phyloP scores from a whole-genome alignment of 2,113 vertebrate species.

The Sinocyclocheilus anshuiensis region DNA sequence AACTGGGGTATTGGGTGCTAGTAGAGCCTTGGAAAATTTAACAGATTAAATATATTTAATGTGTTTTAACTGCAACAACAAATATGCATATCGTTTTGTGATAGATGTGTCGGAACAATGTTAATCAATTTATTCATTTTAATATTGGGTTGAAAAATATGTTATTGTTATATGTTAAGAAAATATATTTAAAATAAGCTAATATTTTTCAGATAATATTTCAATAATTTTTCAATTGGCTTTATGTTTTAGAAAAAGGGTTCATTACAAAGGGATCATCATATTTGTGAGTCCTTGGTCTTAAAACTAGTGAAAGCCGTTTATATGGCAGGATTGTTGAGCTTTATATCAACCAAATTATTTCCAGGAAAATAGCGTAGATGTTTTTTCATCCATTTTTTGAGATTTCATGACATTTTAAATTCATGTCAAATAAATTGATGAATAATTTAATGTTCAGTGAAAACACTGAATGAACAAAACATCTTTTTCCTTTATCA shows the following conservation, averaged over 20 bases:
- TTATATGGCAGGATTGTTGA: not conserved
- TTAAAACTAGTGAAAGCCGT: not conserved
- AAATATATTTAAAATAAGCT: not conserved
- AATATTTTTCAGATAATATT: not conserved
- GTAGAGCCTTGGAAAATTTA: not conserved
- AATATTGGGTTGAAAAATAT: not conserved
- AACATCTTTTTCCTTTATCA: not conserved
- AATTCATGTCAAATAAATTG: not conserved
- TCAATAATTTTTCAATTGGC: not conserved
- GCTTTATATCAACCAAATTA: not conserved
- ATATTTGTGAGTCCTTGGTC: not conserved
- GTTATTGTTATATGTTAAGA: not conserved
- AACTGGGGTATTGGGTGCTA: not conserved
- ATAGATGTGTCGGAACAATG: too few species aligned
- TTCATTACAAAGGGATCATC: not conserved
- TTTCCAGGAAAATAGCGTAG: not conserved
- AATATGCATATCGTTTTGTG: not conserved
- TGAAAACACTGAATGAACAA: not conserved
- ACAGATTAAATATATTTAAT: not conserved
- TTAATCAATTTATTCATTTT: not conserved
- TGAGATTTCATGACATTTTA: not conserved
- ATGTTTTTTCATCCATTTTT: not conserved
- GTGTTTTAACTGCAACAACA: not conserved
- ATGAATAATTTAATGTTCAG: not conserved
- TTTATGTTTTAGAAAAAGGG: not conserved